These are phyloP conservation scores for Crocuta crocuta DNA, from an alignment of 2,113 vertebrate species.

Conservation along the genomic window DNA sequence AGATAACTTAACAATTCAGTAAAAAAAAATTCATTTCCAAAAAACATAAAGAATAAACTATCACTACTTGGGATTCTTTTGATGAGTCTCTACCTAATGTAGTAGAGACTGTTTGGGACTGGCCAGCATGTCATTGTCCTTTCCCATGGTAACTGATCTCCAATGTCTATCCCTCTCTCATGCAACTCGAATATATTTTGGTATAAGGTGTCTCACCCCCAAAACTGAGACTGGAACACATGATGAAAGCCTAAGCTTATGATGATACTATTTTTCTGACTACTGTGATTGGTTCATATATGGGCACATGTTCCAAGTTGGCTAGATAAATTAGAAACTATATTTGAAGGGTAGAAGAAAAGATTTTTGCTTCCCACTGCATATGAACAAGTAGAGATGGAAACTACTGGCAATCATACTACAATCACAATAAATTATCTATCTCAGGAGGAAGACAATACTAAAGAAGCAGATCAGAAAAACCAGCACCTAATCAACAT, in stretches of 20 bases:
- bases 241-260: background rate
- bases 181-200: background rate
- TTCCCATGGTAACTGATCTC: constrained; percentile 29
- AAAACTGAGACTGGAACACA: background rate
- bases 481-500: background rate
- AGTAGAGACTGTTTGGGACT: background rate
- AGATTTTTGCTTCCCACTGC: background rate
- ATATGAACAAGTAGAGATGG: background rate
- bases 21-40: constrained; percentile 21
- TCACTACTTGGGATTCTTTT: background rate
- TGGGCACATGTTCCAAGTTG: background rate
- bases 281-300: background rate
- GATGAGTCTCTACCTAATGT: background rate
- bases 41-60: background rate
- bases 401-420: background rate
- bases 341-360: background rate
- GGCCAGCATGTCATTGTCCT: background rate
- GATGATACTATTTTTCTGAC: background rate
- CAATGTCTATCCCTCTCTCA: background rate
- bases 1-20: background rate
- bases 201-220: background rate
- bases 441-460: background rate
- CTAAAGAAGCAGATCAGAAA: background rate
- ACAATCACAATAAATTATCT: background rate
- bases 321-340: background rate